phyloP scores from a whole-genome alignment of 2,888 invertebrate genomes.

The Seladonia tumulorum region DNA sequence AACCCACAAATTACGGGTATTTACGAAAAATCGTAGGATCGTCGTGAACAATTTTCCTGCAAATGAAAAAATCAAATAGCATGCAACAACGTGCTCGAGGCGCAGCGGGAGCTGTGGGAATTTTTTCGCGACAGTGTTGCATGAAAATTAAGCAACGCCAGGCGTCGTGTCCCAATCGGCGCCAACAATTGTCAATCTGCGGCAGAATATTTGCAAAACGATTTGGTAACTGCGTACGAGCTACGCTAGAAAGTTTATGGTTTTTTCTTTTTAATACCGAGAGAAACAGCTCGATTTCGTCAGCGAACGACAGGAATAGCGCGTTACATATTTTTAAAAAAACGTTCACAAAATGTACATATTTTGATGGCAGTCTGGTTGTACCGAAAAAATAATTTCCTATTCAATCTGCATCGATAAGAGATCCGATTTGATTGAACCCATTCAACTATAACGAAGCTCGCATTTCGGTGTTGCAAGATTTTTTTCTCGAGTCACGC shows the following conservation, averaged over 20 bases:
- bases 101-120: not conserved
- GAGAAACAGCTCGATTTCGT: constrained; percentile 51
- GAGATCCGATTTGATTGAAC: not conserved
- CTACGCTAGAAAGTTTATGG: constrained; percentile 70
- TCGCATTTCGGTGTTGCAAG: constrained; percentile 21
- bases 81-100: not conserved
- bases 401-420: not conserved
- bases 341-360: too few species aligned
- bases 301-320: not conserved
- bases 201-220: constrained; percentile 54
- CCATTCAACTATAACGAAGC: constrained; percentile 3
- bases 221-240: constrained; percentile 65
- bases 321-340: not conserved
- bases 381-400: not conserved
- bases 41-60: not conserved
- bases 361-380: not conserved
- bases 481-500: constrained; percentile 29
- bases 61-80: not conserved
- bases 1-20: not conserved
- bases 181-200: constrained; percentile 43
- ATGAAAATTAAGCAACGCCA: constrained; percentile 34
- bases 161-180: constrained; percentile 33
- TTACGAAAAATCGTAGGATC: not conserved
- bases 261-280: constrained; percentile 21
- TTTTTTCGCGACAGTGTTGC: constrained; percentile 34